Evolutionary conservation across 1,140 invertebrate species (phyloP).

Genomic region (Bombus sylvicola): DNA sequence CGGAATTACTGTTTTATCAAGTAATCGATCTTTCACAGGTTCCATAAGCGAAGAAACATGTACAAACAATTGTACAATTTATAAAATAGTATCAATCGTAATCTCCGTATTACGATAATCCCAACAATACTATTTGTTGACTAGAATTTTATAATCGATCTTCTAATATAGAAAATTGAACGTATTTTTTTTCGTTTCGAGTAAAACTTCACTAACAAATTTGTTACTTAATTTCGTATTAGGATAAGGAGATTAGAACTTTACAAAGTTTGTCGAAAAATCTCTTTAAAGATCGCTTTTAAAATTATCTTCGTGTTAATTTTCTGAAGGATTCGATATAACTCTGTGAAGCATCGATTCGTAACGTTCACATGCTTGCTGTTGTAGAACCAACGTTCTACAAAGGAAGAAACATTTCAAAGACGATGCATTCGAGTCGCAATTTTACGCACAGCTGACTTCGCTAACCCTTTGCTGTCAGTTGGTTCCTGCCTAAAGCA

Average conservation of each 20-base stretch:
- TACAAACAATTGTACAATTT: too few relatives aligned
- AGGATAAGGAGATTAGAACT: not conserved
- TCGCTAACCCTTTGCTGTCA: constrained; percentile 52
- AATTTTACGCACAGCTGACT: constrained; percentile 59
- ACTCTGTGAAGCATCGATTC: not conserved
- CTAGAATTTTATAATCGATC: too few relatives aligned
- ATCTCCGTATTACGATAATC: too few relatives aligned
- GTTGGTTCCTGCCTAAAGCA: constrained; percentile 65
- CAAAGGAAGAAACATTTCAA: constrained; percentile 31
- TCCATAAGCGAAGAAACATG: too few relatives aligned
- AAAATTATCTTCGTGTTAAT: not conserved
- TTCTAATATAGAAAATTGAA: too few relatives aligned
- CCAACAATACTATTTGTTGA: too few relatives aligned
- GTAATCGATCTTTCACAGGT: too few relatives aligned
- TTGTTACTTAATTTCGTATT: too few relatives aligned
- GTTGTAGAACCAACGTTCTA: not conserved
- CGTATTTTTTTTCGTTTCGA: too few relatives aligned
- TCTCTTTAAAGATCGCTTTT: not conserved
- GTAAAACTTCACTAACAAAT: too few relatives aligned
- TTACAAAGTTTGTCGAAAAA: not conserved
- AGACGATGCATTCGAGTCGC: constrained; percentile 8
- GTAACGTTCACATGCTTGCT: not conserved
- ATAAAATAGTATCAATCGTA: too few relatives aligned
- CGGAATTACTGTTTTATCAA: too few relatives aligned
- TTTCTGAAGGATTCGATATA: not conserved